Base-by-base conservation (phyloP, 2,888 invertebrate species). In the Luperina nickerlii region DNA sequence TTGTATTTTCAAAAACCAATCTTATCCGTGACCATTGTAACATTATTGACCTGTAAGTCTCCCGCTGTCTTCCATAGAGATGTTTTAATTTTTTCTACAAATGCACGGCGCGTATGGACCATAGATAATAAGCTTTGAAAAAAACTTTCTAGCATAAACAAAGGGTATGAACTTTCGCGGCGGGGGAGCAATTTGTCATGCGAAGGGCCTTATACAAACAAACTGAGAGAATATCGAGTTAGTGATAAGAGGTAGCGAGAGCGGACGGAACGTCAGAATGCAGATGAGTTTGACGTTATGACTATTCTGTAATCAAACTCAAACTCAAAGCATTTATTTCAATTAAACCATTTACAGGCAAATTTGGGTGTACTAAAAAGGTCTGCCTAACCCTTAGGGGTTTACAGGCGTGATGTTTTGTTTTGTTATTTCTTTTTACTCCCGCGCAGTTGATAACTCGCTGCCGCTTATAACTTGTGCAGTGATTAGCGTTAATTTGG, bases 121-220 rank as follows among this genome's bases (percentile, higher is more conserved):
- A 65, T 82, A 75, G 79, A 81, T 82, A 83, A 73, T 4, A 79
- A 63, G 32, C 57, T 74, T 57, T 63, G 60, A 76, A 79, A 86
- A 89, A 88, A 85, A 82, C 72, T 88, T 87, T 87, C 83, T 84
- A 87, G 83, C 70, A 79, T 73, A 86, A 89, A 91, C 87, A 90
- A 87, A 86, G 77, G 67, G 18, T 60, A 63, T 38, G 78, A 84
- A 79, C 78, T 86, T 82, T 81, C 91, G 71, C 88, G 74, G 90
- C 84, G 74, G 91, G 92, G 75, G 91, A 90, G 88, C 91, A 82
- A 92, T 92, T 92, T 90, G 90, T 92, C 91, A 91, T 85, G 66
- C 81, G 77, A 81, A 86, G 82, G 85, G 82, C 76, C 84, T 51
- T 78, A 76, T 6, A 82, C 76, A 88, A 88, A 89, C 80, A 89